A percentile compares a stretch with the other conserved stretches of the same genome.
Evolutionary conservation across 2,888 invertebrate species (phyloP).

Genomic region (Leucania comma): DNA sequence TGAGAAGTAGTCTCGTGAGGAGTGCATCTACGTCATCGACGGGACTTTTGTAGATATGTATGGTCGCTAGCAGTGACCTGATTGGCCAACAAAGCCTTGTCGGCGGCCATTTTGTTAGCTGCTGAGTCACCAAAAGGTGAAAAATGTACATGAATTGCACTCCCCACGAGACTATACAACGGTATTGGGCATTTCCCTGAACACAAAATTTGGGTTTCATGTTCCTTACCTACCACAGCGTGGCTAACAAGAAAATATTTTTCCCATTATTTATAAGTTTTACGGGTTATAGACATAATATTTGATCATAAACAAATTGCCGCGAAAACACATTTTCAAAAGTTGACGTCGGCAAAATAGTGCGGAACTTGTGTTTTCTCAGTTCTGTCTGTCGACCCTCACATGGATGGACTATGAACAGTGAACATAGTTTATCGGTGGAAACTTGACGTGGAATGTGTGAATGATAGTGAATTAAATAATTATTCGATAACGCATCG

Average conservation of each 20-base stretch:
- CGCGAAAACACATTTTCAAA: constrained; percentile 79
- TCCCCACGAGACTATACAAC: constrained; percentile 91
- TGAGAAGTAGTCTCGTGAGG: constrained; percentile 89
- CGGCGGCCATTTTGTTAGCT: constrained; percentile 92
- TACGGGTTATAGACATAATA: constrained; percentile 54
- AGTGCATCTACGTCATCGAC: constrained; percentile 87
- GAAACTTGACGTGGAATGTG: constrained; percentile 66
- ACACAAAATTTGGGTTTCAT: constrained; percentile 90
- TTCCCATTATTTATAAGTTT: constrained; percentile 57
- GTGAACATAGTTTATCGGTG: constrained; percentile 63
- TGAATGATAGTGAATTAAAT: constrained; percentile 59
- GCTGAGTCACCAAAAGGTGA: constrained; percentile 92
- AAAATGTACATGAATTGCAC: constrained; percentile 91
- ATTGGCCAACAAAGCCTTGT: constrained; percentile 89
- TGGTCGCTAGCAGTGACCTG: constrained; percentile 78
- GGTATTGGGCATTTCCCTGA: constrained; percentile 91
- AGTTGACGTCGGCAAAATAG: constrained; percentile 74
- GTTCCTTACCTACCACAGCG: constrained; percentile 83
- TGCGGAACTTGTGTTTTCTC: constrained; percentile 76
- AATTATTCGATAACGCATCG: constrained; percentile 60
- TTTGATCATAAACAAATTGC: constrained; percentile 65
- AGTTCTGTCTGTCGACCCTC: constrained; percentile 71
- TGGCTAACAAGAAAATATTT: constrained; percentile 76
- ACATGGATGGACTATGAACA: constrained; percentile 71
- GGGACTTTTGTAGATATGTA: constrained; percentile 86